These are phyloP conservation scores for Amiota mariae DNA, from an alignment of 2,888 invertebrate genomes.

Conservation along the genomic window DNA sequence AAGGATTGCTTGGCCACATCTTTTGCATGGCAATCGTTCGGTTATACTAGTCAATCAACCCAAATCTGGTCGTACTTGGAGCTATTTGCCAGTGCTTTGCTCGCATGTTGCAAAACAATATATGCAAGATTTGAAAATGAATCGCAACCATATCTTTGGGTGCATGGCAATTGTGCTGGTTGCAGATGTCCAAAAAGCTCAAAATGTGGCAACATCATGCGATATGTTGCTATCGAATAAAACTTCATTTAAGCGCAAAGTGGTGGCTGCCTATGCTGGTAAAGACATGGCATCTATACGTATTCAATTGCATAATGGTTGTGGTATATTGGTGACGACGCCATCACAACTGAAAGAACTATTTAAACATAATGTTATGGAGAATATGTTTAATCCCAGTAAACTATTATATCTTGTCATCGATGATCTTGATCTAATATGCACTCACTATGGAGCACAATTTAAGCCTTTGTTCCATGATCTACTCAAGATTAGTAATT, in stretches of 20 bases:
- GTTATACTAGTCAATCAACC: not conserved
- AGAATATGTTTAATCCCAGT: not conserved
- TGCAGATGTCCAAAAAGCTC: not conserved
- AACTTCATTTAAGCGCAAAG: not conserved
- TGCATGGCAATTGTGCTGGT: not conserved
- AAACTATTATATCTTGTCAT: not conserved
- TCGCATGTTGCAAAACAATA: not conserved
- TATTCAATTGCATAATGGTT: not conserved
- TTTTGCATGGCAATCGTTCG: not conserved
- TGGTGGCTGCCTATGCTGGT: not conserved
- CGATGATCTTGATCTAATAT: not conserved
- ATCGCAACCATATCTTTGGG: not conserved
- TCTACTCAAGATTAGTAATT: not conserved
- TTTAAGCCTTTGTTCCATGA: not conserved
- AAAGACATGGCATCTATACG: not conserved
- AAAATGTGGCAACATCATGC: not conserved
- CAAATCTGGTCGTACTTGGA: not conserved
- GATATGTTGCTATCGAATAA: not conserved
- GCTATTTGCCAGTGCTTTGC: constrained; percentile 1
- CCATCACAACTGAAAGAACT: not conserved
- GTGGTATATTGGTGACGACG: not conserved
- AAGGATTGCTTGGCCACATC: not conserved
- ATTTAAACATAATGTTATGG: not conserved
- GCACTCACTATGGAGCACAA: not conserved
- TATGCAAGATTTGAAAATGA: not conserved